Conservation (phyloP, 2,113 vertebrate species). For the Dipodomys merriami region DNA sequence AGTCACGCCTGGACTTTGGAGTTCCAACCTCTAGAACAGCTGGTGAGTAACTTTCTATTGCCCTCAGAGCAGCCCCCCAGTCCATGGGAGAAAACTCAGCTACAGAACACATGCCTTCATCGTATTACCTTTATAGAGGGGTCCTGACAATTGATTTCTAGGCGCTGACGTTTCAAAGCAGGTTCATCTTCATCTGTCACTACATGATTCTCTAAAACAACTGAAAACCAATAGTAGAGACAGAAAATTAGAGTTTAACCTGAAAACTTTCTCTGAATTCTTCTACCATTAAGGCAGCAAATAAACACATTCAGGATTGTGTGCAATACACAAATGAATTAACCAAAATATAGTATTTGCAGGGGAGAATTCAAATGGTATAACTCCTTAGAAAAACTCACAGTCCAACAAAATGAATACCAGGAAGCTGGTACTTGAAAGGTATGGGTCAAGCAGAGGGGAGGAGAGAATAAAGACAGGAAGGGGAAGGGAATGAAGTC, state of each 20-base stretch:
- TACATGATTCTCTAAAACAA: conserved; percentile 93
- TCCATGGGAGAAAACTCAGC: not conserved
- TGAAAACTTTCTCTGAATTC: not conserved
- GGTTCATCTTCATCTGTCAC: conserved; percentile 91
- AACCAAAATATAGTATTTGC: no score
- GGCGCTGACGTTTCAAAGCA: conserved; percentile 92
- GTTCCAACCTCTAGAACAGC: not conserved
- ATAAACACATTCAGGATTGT: no score
- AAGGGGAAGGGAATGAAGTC: no score
- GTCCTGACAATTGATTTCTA: conserved; percentile 94
- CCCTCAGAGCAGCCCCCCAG: no score
- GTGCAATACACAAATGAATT: no score
- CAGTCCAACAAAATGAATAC: no score
- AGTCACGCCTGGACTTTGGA: not conserved
- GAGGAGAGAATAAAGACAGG: no score
- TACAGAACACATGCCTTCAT: no score
- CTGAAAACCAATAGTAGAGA: conserved; percentile 82
- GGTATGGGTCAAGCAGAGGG: no score
- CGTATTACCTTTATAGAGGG: conserved; percentile 92
- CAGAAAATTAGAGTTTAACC: not conserved
- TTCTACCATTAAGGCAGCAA: not conserved
- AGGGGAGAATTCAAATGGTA: not conserved
- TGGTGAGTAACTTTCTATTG: no score
- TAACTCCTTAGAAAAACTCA: no score
- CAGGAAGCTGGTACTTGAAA: no score